Conservation (phyloP, 2,888 invertebrate genomes). For the Geotrupes spiniger region DNA sequence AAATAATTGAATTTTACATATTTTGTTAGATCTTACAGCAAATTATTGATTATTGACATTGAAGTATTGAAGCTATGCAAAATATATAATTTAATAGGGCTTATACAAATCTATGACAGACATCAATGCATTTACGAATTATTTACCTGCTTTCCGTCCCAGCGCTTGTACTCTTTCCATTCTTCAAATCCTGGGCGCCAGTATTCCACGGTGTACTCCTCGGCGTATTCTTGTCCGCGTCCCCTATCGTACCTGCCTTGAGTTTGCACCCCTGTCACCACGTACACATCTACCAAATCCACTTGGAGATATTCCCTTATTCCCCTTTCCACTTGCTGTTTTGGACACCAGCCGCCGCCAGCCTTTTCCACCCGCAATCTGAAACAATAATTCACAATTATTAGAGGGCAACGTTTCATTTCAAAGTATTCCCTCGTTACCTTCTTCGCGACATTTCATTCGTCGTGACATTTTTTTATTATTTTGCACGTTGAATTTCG, state of each 20-base stretch:
- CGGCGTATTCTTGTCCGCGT: conserved; percentile 71
- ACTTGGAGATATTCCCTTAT: conserved; percentile 67
- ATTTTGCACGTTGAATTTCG: too few relatives aligned
- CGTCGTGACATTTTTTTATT: too few relatives aligned
- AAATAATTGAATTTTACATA: too few relatives aligned
- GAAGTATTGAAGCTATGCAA: too few relatives aligned
- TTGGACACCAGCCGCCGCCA: conserved; percentile 79
- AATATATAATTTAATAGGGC: conserved; percentile 1
- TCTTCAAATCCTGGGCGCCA: conserved; percentile 57
- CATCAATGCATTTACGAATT: conserved; percentile 26
- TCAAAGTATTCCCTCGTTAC: too few relatives aligned
- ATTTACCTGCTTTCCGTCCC: conserved; percentile 67
- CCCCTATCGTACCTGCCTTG: conserved; percentile 77
- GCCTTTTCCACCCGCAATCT: conserved; percentile 67
- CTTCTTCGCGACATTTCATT: too few relatives aligned
- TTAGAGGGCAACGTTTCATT: too few relatives aligned
- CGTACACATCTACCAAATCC: conserved; percentile 59
- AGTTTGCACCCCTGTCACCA: conserved; percentile 70
- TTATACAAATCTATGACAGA: too few relatives aligned
- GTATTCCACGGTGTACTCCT: conserved; percentile 69
- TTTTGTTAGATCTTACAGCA: too few relatives aligned
- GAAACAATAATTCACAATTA: conserved; percentile 32
- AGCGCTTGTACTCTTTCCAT: conserved; percentile 65
- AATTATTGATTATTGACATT: too few relatives aligned
- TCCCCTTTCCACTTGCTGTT: conserved; percentile 61